phyloP scores from a whole-genome alignment of 2,797 vertebrate species.

The Clarias fuscus region DNA sequence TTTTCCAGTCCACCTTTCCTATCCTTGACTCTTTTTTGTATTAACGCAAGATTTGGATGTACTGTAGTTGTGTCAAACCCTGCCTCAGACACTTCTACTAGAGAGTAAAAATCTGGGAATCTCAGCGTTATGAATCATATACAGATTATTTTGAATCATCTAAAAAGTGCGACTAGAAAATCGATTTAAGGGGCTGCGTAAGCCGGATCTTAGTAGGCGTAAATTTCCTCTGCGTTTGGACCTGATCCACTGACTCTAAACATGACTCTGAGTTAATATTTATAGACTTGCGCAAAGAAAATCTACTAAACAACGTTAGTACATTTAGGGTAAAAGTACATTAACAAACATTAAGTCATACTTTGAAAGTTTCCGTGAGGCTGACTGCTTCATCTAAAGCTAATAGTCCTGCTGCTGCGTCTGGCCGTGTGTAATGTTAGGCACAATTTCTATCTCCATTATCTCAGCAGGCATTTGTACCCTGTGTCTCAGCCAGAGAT shows the following conservation, averaged over 20 bases:
- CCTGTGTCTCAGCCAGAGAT: constrained; percentile 31
- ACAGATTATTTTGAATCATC: neutral
- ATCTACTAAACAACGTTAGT: neutral
- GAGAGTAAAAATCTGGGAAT: neutral
- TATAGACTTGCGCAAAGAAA: neutral
- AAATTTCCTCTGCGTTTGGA: neutral
- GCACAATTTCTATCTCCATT: constrained; percentile 36
- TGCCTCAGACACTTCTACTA: neutral
- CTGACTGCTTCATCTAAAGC: constrained; percentile 31
- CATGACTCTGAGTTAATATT: neutral
- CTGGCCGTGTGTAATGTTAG: constrained; percentile 49
- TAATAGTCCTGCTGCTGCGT: constrained; percentile 51
- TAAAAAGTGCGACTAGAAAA: neutral
- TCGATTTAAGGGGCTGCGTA: neutral
- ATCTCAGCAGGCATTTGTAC: constrained; percentile 24
- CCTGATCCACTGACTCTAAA: neutral
- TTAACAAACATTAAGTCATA: neutral
- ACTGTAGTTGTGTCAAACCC: neutral
- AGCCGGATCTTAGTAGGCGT: neutral
- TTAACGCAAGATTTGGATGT: too few relatives aligned
- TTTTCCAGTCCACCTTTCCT: neutral
- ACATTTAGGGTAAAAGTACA: neutral
- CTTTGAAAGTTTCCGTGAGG: neutral
- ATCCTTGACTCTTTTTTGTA: too few relatives aligned
- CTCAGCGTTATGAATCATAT: neutral